Evolutionary conservation across 2,797 vertebrate species (phyloP), one percentile per base, ranked within the genome.

Genomic region (Peromyscus melanophrys): DNA sequence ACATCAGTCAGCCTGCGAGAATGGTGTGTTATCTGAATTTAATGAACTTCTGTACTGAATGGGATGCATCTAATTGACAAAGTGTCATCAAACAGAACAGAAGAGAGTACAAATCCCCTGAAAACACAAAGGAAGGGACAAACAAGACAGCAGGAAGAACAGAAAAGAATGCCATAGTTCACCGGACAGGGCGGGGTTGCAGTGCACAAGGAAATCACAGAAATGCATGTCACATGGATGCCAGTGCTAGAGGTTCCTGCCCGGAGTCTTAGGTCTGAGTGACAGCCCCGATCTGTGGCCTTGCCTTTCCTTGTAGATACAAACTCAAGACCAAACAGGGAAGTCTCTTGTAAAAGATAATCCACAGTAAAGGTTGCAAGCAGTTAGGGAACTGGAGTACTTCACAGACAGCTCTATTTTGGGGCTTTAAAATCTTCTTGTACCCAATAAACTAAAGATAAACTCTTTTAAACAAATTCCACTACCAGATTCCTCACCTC

Each of bases 41-140:
- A 97, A 98, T 98, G 97, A 98, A 97, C 97, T 98, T 97, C 92
- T 95, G 92, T 98, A 98, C 96, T 82, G 94, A 95, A 97, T n/a
- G 5, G 83, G 96, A 94, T 95, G 95, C 0, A 34, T 97, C 86
- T 43, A 80, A 93, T 96, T 97, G 97, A 98, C 96, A 97, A 95
- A 89, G 49, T 98, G 95, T 98, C 98, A 97, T 97, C 85, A 76
- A 61, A 97, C 77, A 59, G 0, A 90, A 92, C 76, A 90, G 82
- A 94, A 61, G 25, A 94, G 65, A 19, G 90, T 96, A 77, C 96
- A 94, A 73, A 34, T 67, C 49, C 65, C 59, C n/a, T 67, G 67
- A 84, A 94, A 82, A 96, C 55, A 1, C 29, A n/a, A 31, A 80
- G 17, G 23, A 25, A 81, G 76, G 10, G 55, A 81, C 75, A 85